These are phyloP conservation scores for Paramormyrops kingsleyae DNA, from an alignment of 2,113 vertebrate species.

Conservation along the genomic window DNA sequence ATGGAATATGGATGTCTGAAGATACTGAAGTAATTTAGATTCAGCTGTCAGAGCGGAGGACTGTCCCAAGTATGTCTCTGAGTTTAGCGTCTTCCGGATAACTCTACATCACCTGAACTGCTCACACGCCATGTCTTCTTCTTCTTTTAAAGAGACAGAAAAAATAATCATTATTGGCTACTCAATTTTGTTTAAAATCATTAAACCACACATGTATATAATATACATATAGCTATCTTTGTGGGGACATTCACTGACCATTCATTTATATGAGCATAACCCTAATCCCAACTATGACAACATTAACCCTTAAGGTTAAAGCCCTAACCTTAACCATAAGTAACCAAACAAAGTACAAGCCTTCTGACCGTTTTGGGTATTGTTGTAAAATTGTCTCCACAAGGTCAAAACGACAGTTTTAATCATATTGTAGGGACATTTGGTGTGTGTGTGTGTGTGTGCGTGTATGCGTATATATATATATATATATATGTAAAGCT, in stretches of 20 bases:
- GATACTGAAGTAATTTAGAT: not conserved
- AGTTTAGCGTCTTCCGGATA: not conserved
- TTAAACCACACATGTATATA: not conserved
- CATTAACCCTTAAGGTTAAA: too few relatives aligned
- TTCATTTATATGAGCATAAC: too few relatives aligned
- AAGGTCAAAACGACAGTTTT: too few relatives aligned
- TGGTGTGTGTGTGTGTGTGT: too few relatives aligned
- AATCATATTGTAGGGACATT: too few relatives aligned
- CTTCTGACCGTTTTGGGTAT: too few relatives aligned
- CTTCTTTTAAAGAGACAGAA: not conserved
- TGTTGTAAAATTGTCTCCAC: too few relatives aligned
- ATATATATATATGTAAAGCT: not conserved
- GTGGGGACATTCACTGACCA: too few relatives aligned
- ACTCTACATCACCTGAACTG: not conserved
- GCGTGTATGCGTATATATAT: too few relatives aligned
- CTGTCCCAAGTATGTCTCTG: not conserved
- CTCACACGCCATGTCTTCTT: not conserved
- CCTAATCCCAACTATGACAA: too few relatives aligned
- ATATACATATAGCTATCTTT: not conserved
- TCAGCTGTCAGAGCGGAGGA: not conserved
- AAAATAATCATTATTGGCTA: not conserved
- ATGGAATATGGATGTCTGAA: not conserved
- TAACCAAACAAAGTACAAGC: too few relatives aligned
- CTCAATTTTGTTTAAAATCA: not conserved
- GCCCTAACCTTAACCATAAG: too few relatives aligned